Conservation (phyloP, 1,140 invertebrate genomes). For the Lerema accius region DNA sequence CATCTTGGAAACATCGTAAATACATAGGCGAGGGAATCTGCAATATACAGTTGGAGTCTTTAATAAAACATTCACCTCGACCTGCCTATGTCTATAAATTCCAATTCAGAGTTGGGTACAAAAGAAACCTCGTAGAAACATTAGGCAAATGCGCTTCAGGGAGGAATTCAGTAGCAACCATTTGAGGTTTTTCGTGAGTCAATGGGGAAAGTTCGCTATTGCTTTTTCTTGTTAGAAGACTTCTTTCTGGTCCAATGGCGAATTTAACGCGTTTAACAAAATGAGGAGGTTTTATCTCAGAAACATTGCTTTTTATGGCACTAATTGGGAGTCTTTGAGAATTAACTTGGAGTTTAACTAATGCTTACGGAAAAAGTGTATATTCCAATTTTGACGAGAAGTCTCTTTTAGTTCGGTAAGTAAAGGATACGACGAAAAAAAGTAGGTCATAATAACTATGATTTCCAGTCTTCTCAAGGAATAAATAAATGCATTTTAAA, state of each 20-base stretch:
- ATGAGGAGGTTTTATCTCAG: background rate
- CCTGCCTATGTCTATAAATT: conserved; percentile 4
- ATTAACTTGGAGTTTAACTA: background rate
- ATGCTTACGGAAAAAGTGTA: too few relatives aligned
- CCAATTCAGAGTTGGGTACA: background rate
- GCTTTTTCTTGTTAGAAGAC: background rate
- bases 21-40: background rate
- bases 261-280: conserved; percentile 1
- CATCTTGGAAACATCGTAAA: background rate
- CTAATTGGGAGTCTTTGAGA: background rate
- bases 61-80: conserved; percentile 3
- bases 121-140: conserved; percentile 5
- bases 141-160: conserved; percentile 5
- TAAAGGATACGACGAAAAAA: too few relatives aligned
- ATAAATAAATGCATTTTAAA: too few relatives aligned
- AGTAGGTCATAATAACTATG: too few relatives aligned
- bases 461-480: too few relatives aligned
- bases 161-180: conserved; percentile 1
- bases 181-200: background rate
- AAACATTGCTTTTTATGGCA: background rate
- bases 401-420: too few relatives aligned
- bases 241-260: background rate
- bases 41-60: background rate
- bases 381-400: too few relatives aligned
- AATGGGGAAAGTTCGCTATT: conserved; percentile 1